Conservation (phyloP, 2,113 vertebrate genomes). For the Chiloscyllium plagiosum region DNA sequence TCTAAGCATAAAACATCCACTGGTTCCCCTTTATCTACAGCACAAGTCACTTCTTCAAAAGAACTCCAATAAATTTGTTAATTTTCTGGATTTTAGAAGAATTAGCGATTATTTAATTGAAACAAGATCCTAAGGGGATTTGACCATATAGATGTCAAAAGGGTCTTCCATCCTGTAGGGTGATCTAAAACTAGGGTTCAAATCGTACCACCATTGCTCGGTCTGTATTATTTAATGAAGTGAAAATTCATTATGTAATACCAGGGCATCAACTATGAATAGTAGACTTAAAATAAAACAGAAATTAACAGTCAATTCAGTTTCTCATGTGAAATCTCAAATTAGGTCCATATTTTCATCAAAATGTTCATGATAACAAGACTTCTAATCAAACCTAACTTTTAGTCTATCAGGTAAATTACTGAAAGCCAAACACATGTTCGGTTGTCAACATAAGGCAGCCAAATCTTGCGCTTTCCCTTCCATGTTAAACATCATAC, state of each 20-base stretch:
- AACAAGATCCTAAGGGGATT: neutral
- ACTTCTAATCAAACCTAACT: neutral
- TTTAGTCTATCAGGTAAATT: neutral
- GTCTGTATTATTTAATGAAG: neutral
- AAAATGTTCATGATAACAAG: conserved; percentile 2
- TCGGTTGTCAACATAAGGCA: neutral
- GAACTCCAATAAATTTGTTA: too few species aligned
- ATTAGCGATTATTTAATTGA: neutral
- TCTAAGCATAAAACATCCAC: too few species aligned
- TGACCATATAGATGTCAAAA: too few species aligned
- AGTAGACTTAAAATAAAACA: neutral
- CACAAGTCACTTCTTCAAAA: too few species aligned
- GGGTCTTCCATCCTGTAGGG: too few species aligned
- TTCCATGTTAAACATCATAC: neutral
- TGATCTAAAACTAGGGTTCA: too few species aligned
- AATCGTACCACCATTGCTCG: neutral
- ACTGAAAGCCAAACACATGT: neutral
- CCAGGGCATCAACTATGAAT: neutral
- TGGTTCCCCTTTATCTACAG: too few species aligned
- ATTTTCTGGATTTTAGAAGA: too few species aligned
- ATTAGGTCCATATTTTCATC: neutral
- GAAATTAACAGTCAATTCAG: neutral
- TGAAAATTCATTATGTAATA: neutral
- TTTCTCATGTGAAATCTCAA: neutral
- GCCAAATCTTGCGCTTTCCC: neutral